These are phyloP conservation scores for Chrysopilus asiliformis DNA, from an alignment of 2,888 invertebrate species.

Conservation along the genomic window DNA sequence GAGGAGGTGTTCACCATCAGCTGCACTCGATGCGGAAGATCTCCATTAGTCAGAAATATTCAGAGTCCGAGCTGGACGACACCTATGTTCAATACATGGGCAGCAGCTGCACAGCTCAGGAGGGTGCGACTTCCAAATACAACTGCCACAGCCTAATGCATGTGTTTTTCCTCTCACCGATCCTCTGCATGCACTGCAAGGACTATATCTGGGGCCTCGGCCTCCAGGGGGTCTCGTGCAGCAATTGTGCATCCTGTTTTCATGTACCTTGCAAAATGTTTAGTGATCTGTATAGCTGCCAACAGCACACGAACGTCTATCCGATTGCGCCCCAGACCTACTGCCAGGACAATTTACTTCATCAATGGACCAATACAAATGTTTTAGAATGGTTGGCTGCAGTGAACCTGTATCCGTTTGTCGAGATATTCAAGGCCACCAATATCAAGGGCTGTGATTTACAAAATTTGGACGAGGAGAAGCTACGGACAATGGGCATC, in stretches of 20 bases:
- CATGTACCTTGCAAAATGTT: conserved; percentile 17
- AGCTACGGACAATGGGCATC: conserved; percentile 59
- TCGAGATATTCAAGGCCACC: conserved; percentile 55
- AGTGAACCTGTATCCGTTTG: conserved; percentile 55
- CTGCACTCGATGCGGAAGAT: too few relatives aligned
- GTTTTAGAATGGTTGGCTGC: conserved; percentile 67
- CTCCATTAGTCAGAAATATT: too few relatives aligned
- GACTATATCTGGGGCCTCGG: conserved; percentile 15
- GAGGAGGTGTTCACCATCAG: too few relatives aligned
- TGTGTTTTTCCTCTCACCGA: conserved; percentile 12
- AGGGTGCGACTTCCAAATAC: too few relatives aligned
- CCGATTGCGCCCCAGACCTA: conserved; percentile 6
- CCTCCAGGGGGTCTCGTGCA: conserved; percentile 12
- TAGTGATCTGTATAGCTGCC: conserved; percentile 14
- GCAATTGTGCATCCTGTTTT: conserved; percentile 18
- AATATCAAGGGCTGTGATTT: conserved; percentile 56
- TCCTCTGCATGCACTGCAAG: conserved; percentile 13
- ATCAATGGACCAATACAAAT: conserved; percentile 54
- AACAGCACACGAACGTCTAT: conserved; percentile 10
- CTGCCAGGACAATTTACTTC: conserved; percentile 36
- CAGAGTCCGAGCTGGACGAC: too few relatives aligned
- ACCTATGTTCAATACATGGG: too few relatives aligned
- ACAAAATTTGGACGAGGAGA: conserved; percentile 48
- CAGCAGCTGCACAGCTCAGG: too few relatives aligned
- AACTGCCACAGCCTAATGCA: too few relatives aligned